phyloP scores from a whole-genome alignment of 1,140 invertebrate genomes.

The Anastrepha ludens region DNA sequence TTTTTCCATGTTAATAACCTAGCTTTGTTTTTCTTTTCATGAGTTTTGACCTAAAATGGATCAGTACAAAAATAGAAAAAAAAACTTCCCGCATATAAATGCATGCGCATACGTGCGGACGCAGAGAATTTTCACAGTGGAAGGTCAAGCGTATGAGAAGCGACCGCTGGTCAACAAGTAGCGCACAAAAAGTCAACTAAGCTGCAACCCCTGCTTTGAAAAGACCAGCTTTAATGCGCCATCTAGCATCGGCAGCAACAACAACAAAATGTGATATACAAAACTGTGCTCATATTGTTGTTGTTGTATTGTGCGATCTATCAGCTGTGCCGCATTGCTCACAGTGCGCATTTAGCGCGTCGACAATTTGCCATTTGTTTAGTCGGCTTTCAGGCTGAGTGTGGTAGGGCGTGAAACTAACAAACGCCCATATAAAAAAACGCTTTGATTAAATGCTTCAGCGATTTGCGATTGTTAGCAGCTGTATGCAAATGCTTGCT shows the following conservation, averaged over 20 bases:
- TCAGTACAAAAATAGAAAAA: neutral
- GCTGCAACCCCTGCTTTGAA: neutral
- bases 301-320: neutral
- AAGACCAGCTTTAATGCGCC: neutral
- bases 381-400: slow-evolving; percentile 26
- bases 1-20: slow-evolving; percentile 4
- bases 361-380: slow-evolving; percentile 16
- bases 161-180: neutral
- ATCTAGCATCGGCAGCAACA: neutral
- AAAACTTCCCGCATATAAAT: neutral
- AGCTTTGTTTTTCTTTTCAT: neutral
- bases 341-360: neutral
- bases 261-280: neutral
- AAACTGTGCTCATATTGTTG: neutral
- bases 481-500: neutral
- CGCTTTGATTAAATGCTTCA: slow-evolving; percentile 45
- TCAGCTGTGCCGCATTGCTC: slow-evolving; percentile 33
- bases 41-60: neutral
- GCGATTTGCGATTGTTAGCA: slow-evolving; percentile 5
- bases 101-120: neutral
- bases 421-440: neutral
- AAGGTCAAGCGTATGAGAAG: neutral
- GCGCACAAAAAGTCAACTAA: slow-evolving; percentile 26
- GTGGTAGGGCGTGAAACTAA: neutral
- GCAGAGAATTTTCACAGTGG: neutral